Evolutionary conservation across 2,113 vertebrate genomes (phyloP), one percentile per base, ranked within the genome.

Genomic region (Microtus ochrogaster): DNA sequence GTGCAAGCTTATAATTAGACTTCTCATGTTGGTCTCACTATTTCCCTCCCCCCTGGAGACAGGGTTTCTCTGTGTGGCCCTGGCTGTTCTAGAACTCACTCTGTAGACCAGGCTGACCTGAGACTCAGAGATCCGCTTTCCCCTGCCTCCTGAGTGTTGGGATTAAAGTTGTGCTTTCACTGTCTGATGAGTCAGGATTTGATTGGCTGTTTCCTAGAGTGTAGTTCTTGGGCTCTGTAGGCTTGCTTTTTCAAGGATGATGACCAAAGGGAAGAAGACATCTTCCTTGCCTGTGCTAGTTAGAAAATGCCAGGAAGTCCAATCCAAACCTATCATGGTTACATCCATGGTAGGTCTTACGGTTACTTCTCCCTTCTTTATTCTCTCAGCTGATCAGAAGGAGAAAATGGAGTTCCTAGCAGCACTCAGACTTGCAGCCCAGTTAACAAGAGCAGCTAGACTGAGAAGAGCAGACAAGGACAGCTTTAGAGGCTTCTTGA

Each of bases 231-330:
- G 28, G 26, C 58, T 24, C 63, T 77, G 8, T 8, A 86, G 22
- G 39, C 47, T 92, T 95, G 76, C 39, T 3, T 94, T 97, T 97
- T 73, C 49, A n/a, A 85, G 49, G 28, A 78, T 94, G 65, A 70
- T 47, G 78, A 74, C 39, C 65, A 76, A 70, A 95, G 63, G 44
- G 74, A 83, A 94, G 16, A 58, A 79, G 77, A 36, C 76, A 58
- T 92, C 76, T 90, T 90, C 11, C n/a, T 4, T 90, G 10, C 72
- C n/a, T 84, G 11, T 9, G 83, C 11, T 79, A 92, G 30, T 95
- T 92, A 84, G 91, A 88, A 89, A 95, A 41, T 73, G 47, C 33
- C 68, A 55, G 39, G 21, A 84, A 92, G 41, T 55, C 58, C 85
- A 44, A 70, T 8, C 21, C 39, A 74, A 73, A 65, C 33, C 41